A percentile compares a stretch with the other conserved stretches of the same genome.
These are phyloP conservation scores for Mastacembelus armatus DNA, from an alignment of 2,797 vertebrate genomes.

Conservation along the genomic window DNA sequence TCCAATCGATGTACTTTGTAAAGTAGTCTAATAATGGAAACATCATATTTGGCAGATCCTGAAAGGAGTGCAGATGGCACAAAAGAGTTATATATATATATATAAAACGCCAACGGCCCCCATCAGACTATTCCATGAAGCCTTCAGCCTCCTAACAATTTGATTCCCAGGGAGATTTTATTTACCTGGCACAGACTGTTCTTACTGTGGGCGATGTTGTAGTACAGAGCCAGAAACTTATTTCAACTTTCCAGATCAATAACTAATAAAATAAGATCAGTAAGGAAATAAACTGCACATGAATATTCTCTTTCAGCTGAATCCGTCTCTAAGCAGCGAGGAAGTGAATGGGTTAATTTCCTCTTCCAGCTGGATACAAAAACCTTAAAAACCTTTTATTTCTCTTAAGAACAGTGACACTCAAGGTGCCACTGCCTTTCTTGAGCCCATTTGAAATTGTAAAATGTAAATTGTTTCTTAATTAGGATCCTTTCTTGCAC, in stretches of 20 bases:
- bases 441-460: conserved; percentile 47
- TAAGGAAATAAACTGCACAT: conserved; percentile 47
- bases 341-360: conserved; percentile 47
- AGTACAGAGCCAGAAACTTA: conserved; percentile 27
- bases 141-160: conserved; percentile 40
- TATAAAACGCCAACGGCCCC: conserved; percentile 40
- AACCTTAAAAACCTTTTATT: neutral
- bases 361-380: conserved; percentile 37
- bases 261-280: conserved; percentile 66
- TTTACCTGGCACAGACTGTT: conserved; percentile 41
- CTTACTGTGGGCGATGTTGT: neutral
- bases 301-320: conserved; percentile 36
- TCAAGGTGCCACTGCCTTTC: conserved; percentile 6
- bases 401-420: conserved; percentile 31
- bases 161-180: conserved; percentile 54
- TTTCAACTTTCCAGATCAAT: conserved; percentile 55
- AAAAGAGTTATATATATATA: conserved; percentile 60
- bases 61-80: conserved; percentile 50
- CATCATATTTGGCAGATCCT: conserved; percentile 47
- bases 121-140: conserved; percentile 39
- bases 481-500: conserved; percentile 66
- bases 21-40: conserved; percentile 37
- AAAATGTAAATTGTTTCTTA: conserved; percentile 55
- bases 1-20: conserved; percentile 22
- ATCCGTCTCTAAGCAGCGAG: conserved; percentile 22